Evolutionary conservation across 2,888 invertebrate species (phyloP).

Genomic region (Nebria brevicollis): DNA sequence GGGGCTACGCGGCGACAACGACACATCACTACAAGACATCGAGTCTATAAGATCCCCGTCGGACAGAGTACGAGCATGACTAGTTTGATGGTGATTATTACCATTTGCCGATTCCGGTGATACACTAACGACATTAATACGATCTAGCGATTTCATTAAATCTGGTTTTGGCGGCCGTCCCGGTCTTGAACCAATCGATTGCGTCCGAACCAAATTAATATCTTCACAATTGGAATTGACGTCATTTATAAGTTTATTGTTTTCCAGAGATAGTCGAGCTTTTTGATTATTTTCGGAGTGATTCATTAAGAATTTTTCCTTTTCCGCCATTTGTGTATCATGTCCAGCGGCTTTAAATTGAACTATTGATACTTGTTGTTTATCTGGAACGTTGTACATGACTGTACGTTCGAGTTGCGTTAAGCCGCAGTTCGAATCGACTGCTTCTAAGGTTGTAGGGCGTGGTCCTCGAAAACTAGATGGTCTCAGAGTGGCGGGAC

Average conservation of each 20-base stretch:
- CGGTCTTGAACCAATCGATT: conserved; percentile 55
- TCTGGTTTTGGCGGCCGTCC: conserved; percentile 58
- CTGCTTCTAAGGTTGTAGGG: conserved; percentile 47
- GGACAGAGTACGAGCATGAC: conserved; percentile 61
- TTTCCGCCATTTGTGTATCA: conserved; percentile 61
- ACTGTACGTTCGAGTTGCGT: conserved; percentile 73
- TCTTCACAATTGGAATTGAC: conserved; percentile 55
- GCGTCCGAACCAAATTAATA: conserved; percentile 50
- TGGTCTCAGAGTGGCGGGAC: conserved; percentile 74
- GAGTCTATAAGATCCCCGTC: conserved; percentile 62
- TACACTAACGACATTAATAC: conserved; percentile 41
- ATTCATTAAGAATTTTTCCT: conserved; percentile 60
- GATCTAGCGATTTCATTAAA: conserved; percentile 49
- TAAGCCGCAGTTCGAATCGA: conserved; percentile 59
- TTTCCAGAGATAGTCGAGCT: conserved; percentile 53
- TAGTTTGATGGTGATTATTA: conserved; percentile 53
- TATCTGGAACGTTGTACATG: conserved; percentile 75
- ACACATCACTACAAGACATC: conserved; percentile 12
- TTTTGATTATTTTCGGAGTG: conserved; percentile 45
- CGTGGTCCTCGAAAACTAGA: conserved; percentile 44
- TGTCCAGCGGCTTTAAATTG: conserved; percentile 60
- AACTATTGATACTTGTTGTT: conserved; percentile 78
- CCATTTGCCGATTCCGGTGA: conserved; percentile 12
- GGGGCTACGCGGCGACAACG: conserved; percentile 28
- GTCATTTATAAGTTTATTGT: conserved; percentile 54